A percentile compares a stretch with the other conserved stretches of the same genome.
Conservation (phyloP, 2,113 vertebrate species). For the Chionis minor region DNA sequence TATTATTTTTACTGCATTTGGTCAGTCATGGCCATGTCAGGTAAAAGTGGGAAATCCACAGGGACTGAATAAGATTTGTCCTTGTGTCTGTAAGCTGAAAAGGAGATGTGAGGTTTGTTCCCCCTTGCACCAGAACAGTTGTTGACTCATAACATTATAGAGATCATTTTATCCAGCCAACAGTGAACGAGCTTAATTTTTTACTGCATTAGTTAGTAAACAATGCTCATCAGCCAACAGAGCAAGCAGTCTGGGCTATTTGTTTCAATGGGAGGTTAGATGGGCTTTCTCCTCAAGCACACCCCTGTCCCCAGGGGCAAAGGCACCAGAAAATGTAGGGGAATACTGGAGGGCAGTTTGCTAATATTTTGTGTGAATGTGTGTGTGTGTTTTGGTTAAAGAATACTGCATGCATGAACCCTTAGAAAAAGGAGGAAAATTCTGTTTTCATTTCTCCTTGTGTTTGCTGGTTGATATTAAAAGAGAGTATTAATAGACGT, state of each 20-base stretch:
- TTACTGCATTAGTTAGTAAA: background rate
- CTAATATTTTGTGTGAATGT: fast-evolving
- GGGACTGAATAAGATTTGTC: background rate
- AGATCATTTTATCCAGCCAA: background rate
- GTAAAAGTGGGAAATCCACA: background rate
- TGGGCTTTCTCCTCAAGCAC: background rate
- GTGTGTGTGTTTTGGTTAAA: background rate
- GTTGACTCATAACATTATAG: background rate
- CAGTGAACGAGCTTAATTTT: background rate
- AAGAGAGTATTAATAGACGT: background rate
- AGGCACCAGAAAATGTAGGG: background rate
- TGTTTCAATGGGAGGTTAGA: background rate
- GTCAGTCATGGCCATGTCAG: fast-evolving
- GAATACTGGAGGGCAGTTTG: background rate
- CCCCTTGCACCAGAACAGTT: background rate
- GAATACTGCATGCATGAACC: background rate
- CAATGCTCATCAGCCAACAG: background rate
- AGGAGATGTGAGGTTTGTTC: background rate
- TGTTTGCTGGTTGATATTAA: background rate
- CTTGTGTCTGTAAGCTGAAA: background rate
- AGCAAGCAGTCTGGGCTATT: background rate
- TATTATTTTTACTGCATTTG: background rate
- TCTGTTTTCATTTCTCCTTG: background rate
- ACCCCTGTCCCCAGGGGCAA: background rate
- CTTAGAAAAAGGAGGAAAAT: background rate